phyloP scores from a whole-genome alignment of 2,113 vertebrate genomes.

The Pelecanoides urinatrix region DNA sequence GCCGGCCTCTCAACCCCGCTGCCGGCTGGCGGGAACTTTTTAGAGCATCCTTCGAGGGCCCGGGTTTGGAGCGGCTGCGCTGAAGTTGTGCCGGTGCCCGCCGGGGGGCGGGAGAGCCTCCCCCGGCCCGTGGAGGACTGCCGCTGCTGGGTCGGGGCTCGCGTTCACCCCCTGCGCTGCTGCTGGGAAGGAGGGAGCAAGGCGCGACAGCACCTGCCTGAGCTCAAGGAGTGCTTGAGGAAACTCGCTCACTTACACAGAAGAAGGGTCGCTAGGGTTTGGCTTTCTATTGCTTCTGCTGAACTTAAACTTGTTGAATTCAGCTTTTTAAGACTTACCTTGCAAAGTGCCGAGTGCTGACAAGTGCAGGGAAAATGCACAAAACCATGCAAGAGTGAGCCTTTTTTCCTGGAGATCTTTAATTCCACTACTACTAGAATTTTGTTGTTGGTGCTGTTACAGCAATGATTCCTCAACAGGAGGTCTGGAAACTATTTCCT shows the following conservation, averaged over 20 bases:
- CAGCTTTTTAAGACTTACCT: background rate
- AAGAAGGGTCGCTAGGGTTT: background rate
- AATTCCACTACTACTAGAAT: background rate
- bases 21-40: background rate
- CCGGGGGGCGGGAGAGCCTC: background rate
- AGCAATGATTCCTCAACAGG: background rate
- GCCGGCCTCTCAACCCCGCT: background rate
- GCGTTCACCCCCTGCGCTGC: background rate
- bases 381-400: rapidly evolving
- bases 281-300: background rate
- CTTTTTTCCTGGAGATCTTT: background rate
- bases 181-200: background rate
- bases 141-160: background rate
- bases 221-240: rapidly evolving
- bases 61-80: background rate
- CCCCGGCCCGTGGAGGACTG: background rate
- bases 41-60: background rate
- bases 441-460: background rate
- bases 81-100: background rate
- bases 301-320: background rate
- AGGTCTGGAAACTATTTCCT: background rate
- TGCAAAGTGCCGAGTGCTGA: background rate
- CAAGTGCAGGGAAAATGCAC: background rate
- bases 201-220: background rate
- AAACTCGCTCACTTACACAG: background rate